A percentile compares a stretch with the other conserved stretches of the same genome.
phyloP scores from a whole-genome alignment of 2,888 invertebrate species.

The Daptonema setosum region DNA sequence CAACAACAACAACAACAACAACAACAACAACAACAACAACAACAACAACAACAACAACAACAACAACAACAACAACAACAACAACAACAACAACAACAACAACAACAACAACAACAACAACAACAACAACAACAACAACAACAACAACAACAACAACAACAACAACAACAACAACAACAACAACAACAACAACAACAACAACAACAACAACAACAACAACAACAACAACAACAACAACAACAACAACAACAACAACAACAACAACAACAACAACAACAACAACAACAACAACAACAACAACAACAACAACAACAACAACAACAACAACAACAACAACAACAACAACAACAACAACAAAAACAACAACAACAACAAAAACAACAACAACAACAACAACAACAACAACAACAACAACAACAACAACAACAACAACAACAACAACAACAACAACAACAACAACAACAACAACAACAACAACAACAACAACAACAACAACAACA shows the following conservation, averaged over 20 bases:
- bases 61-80: not conserved
- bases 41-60: not conserved
- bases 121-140: not conserved
- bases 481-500: not conserved
- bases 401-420: not conserved
- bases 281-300: not conserved
- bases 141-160: not conserved
- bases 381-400: not conserved
- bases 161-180: not conserved
- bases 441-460: not conserved
- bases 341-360: no score
- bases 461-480: not conserved
- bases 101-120: slow-evolving; percentile 36
- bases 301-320: not conserved
- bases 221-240: not conserved
- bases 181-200: not conserved
- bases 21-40: not conserved
- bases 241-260: not conserved
- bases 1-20: not conserved
- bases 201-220: not conserved
- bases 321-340: not conserved
- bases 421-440: not conserved
- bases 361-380: no score
- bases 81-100: not conserved
- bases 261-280: not conserved